Conservation (phyloP, 2,113 vertebrate genomes). For the Garra rufa region DNA sequence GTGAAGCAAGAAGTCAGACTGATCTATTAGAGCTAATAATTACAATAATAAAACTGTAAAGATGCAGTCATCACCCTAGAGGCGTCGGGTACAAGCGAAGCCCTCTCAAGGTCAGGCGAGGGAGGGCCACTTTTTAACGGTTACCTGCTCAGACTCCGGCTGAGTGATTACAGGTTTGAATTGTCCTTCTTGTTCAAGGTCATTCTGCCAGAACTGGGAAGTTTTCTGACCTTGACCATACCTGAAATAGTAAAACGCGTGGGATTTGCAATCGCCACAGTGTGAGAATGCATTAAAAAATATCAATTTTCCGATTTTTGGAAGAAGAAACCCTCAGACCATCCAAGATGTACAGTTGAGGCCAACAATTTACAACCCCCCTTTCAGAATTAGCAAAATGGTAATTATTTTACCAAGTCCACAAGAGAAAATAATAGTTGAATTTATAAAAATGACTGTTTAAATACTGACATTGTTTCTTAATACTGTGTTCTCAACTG, state of each 20-base stretch:
- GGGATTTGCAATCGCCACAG: neutral
- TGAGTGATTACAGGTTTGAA: conserved; percentile 19
- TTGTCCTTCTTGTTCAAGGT: conserved; percentile 30
- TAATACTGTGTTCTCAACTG: too few relatives aligned
- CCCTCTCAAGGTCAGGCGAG: conserved; percentile 44
- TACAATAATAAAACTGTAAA: conserved; percentile 58
- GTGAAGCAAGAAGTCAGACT: conserved; percentile 33
- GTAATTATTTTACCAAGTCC: too few relatives aligned
- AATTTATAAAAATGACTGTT: too few relatives aligned
- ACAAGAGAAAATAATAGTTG: neutral
- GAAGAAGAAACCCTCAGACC: neutral
- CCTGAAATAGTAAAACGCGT: neutral
- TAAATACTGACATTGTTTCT: too few relatives aligned
- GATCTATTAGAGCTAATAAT: conserved; percentile 59
- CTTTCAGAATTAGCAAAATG: too few relatives aligned
- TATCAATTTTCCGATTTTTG: neutral
- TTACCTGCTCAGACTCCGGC: conserved; percentile 11
- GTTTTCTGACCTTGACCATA: conserved; percentile 14
- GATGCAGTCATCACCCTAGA: conserved; percentile 42
- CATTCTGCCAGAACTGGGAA: neutral
- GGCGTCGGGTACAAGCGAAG: neutral
- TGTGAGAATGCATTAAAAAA: neutral
- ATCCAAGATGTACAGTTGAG: neutral
- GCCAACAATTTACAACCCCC: too few relatives aligned
- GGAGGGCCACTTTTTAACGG: conserved; percentile 17